A percentile compares a stretch with the other conserved stretches of the same genome.
These are phyloP conservation scores for Austrofundulus limnaeus DNA, from an alignment of 2,113 vertebrate species.

Conservation along the genomic window DNA sequence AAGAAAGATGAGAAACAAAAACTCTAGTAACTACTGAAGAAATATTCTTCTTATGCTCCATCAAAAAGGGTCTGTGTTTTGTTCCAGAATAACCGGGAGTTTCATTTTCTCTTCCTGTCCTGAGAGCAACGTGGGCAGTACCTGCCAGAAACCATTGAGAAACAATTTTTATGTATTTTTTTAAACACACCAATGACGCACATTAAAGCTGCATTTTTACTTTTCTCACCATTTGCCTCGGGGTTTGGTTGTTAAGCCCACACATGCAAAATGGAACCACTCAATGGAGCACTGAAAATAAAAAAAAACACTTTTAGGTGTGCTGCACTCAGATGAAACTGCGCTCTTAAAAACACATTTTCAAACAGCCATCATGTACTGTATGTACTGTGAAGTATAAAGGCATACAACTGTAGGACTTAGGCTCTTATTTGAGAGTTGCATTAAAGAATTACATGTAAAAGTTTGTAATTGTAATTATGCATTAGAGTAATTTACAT, in stretches of 20 bases:
- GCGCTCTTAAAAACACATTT: not conserved
- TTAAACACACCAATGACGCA: not conserved
- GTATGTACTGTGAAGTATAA: too few species aligned
- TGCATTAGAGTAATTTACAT: too few species aligned
- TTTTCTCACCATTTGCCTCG: conserved; percentile 94
- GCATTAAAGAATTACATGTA: too few species aligned
- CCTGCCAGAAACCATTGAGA: too few species aligned
- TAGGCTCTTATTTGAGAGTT: too few species aligned
- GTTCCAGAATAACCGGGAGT: conserved; percentile 36
- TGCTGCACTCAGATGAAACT: conserved; percentile 3
- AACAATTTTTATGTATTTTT: too few species aligned
- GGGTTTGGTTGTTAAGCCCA: conserved; percentile 95
- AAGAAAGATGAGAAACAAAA: conserved; percentile 62
- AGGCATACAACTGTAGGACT: too few species aligned
- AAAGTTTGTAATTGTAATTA: too few species aligned
- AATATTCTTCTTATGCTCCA: conserved; percentile 57
- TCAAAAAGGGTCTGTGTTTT: conserved; percentile 36
- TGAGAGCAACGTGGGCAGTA: conserved; percentile 82
- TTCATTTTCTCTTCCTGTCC: conserved; percentile 81
- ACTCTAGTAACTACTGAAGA: conserved; percentile 55
- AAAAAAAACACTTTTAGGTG: conserved; percentile 4
- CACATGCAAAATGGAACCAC: conserved; percentile 99
- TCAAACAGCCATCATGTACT: too few species aligned
- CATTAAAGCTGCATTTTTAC: not conserved
- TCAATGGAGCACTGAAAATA: conserved; percentile 92